These are phyloP conservation scores for Galerucella calmariensis DNA, from an alignment of 2,888 invertebrate genomes.

Conservation along the genomic window DNA sequence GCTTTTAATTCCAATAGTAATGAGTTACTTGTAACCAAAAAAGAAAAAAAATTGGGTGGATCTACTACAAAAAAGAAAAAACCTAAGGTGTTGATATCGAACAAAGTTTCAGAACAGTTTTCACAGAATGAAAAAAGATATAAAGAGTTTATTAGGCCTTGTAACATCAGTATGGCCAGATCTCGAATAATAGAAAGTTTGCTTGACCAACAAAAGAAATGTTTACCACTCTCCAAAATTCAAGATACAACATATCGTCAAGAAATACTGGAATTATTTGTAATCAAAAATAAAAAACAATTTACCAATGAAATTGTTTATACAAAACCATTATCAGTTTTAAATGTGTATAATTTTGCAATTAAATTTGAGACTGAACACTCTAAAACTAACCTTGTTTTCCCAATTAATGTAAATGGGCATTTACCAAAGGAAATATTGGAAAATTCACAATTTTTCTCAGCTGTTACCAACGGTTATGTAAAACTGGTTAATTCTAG, in stretches of 20 bases:
- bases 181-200: conserved; percentile 28
- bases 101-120: not conserved
- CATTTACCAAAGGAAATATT: conserved; percentile 29
- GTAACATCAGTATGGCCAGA: conserved; percentile 35
- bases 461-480: conserved; percentile 38
- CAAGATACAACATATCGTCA: not conserved
- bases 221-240: not conserved
- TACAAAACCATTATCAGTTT: conserved; percentile 42
- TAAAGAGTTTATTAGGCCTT: conserved; percentile 32
- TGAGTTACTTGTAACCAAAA: not conserved
- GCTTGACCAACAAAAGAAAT: not conserved
- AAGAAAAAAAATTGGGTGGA: not conserved
- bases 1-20: not conserved
- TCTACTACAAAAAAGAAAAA: not conserved
- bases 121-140: not conserved
- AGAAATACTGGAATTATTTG: conserved; percentile 8
- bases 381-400: conserved; percentile 44
- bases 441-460: conserved; percentile 23
- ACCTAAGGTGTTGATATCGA: not conserved
- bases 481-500: conserved; percentile 41
- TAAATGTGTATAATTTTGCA: conserved; percentile 39
- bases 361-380: conserved; percentile 33
- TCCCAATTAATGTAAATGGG: conserved; percentile 28
- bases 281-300: conserved; percentile 35
- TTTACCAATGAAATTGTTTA: conserved; percentile 39